phyloP scores from a whole-genome alignment of 1,140 invertebrate species.

The Agraylea sexmaculata region DNA sequence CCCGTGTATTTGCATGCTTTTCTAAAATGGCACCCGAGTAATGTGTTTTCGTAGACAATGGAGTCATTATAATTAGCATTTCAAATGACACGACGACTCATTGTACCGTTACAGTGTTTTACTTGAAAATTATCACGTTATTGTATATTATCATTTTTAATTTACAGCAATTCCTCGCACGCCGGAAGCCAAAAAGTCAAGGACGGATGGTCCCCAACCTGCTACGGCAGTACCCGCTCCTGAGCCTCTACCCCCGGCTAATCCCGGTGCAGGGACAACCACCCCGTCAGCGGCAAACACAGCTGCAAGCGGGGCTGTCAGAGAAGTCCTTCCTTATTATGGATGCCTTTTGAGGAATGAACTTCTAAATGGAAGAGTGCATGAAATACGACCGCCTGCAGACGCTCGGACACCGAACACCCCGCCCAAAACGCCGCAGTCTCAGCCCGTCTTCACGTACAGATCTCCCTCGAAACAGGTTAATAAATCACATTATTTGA shows the following conservation, averaged over 20 bases:
- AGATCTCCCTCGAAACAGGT: constrained; percentile 21
- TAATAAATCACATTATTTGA: not conserved
- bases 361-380: constrained; percentile 56
- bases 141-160: not conserved
- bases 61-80: not conserved
- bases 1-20: too few relatives aligned
- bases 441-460: constrained; percentile 34
- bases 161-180: not conserved
- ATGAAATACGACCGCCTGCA: constrained; percentile 31
- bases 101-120: not conserved
- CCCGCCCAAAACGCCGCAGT: constrained; percentile 25
- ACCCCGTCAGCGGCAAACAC: constrained; percentile 52
- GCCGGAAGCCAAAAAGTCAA: not conserved
- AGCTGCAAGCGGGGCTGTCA: constrained; percentile 57
- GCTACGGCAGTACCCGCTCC: too few relatives aligned
- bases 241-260: too few relatives aligned
- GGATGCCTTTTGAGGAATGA: constrained; percentile 89
- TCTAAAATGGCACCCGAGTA: too few relatives aligned
- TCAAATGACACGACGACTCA: not conserved
- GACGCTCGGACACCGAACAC: constrained; percentile 29
- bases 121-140: not conserved
- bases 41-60: too few relatives aligned
- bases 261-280: constrained; percentile 29
- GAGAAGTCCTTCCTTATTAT: constrained; percentile 82
- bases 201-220: not conserved